Conservation (phyloP, 2,797 vertebrate genomes). For the Catharus ustulatus region DNA sequence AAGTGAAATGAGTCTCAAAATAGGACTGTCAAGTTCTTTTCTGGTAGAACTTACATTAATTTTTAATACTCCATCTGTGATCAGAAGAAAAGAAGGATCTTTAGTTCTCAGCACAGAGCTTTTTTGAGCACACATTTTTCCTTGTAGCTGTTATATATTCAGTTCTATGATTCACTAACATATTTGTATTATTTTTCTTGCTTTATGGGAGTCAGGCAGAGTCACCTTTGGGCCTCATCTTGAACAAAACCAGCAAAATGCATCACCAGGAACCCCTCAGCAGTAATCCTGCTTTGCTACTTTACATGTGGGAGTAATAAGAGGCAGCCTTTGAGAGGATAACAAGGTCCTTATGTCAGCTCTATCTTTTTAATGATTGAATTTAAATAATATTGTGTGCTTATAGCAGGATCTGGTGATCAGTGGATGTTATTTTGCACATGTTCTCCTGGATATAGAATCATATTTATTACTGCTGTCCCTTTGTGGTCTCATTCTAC, state of each 20-base stretch:
- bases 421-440: neutral
- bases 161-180: slow-evolving; percentile 8
- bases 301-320: slow-evolving; percentile 6
- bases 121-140: slow-evolving; percentile 46
- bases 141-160: slow-evolving; percentile 17
- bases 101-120: slow-evolving; percentile 53
- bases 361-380: neutral
- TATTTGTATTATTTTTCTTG: slow-evolving; percentile 23
- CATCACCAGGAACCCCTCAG: neutral
- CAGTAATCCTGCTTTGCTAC: neutral
- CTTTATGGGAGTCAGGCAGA: neutral
- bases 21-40: slow-evolving; percentile 69
- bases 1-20: slow-evolving; percentile 64
- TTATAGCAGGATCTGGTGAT: neutral
- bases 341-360: slow-evolving; percentile 16
- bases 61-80: slow-evolving; percentile 72
- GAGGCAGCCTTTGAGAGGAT: slow-evolving; percentile 16
- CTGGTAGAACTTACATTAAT: slow-evolving; percentile 64
- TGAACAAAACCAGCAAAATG: slow-evolving; percentile 8
- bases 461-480: neutral
- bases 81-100: slow-evolving; percentile 65
- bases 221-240: slow-evolving; percentile 14
- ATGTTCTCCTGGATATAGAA: neutral
- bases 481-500: slow-evolving; percentile 4
- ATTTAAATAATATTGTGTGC: slow-evolving; percentile 7